These are phyloP conservation scores for Vimba vimba DNA, from an alignment of 2,113 vertebrate genomes.

Conservation along the genomic window DNA sequence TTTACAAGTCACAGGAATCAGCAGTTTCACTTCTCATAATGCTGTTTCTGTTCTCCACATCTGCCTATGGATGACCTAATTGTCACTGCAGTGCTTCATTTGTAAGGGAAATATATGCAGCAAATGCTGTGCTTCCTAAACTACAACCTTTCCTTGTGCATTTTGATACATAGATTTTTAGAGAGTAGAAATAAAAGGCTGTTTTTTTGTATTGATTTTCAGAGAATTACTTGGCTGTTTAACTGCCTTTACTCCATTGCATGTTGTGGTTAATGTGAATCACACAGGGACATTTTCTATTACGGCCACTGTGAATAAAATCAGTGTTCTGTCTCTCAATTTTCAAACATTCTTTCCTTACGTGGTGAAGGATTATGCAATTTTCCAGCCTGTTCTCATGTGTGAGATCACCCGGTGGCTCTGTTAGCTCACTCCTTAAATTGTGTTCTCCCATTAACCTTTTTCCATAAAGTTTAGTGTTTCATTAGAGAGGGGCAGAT, in stretches of 20 bases:
- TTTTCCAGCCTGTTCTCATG: neutral
- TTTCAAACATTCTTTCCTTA: neutral
- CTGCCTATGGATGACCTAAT: conserved; percentile 9
- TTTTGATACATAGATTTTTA: neutral
- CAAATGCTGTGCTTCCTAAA: neutral
- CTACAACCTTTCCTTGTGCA: neutral
- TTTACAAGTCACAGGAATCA: neutral
- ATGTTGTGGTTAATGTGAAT: neutral
- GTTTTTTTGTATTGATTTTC: neutral
- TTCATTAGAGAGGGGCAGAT: conserved; percentile 1
- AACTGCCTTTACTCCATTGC: neutral
- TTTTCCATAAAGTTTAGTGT: neutral
- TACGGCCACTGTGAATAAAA: neutral
- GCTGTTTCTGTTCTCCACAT: neutral
- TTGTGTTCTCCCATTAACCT: conserved; percentile 19
- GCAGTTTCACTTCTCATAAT: neutral
- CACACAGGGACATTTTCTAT: neutral
- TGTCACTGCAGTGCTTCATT: neutral
- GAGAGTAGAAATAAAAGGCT: neutral
- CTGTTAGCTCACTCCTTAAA: neutral
- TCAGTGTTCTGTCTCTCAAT: neutral
- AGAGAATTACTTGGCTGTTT: neutral
- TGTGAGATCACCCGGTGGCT: neutral
- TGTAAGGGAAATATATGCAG: conserved; percentile 20
- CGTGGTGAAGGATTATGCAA: neutral